phyloP scores from a whole-genome alignment of 2,797 vertebrate species.

The Amblyopsis hoosieri region DNA sequence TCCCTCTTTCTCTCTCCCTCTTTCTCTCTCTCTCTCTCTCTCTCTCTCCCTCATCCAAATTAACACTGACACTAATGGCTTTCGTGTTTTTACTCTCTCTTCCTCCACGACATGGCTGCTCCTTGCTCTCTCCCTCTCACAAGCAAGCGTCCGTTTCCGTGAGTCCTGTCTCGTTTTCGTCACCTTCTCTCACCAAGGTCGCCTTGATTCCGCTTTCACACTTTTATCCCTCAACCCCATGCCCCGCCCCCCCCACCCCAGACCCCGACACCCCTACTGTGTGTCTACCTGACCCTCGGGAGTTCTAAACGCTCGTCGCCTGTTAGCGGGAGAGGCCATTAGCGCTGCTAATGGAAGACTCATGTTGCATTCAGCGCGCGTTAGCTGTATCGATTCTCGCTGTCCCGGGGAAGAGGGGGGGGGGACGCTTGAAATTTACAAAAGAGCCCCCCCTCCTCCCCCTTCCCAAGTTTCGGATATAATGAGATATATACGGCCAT shows the following conservation, averaged over 20 bases:
- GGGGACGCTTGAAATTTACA: conserved; percentile 53
- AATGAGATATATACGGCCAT: conserved; percentile 64
- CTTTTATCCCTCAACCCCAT: background rate
- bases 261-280: background rate
- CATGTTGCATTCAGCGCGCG: conserved; percentile 35
- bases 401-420: conserved; percentile 17
- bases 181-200: too few species aligned
- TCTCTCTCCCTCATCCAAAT: background rate
- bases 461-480: conserved; percentile 20
- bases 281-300: conserved; percentile 21
- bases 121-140: too few species aligned
- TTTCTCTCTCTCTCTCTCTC: conserved; percentile 1
- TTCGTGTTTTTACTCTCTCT: too few species aligned
- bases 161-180: background rate
- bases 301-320: conserved; percentile 42
- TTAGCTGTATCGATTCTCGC: conserved; percentile 48
- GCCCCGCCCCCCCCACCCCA: too few species aligned
- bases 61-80: background rate
- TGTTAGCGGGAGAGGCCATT: conserved; percentile 55
- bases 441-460: conserved; percentile 28
- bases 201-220: conserved; percentile 32
- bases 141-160: too few species aligned
- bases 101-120: too few species aligned
- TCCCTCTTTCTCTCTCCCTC: background rate
- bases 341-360: conserved; percentile 66